Evolutionary conservation across 2,888 invertebrate genomes (phyloP), one percentile per base, ranked within the genome.

Genomic region (Scrobipalpa costella): DNA sequence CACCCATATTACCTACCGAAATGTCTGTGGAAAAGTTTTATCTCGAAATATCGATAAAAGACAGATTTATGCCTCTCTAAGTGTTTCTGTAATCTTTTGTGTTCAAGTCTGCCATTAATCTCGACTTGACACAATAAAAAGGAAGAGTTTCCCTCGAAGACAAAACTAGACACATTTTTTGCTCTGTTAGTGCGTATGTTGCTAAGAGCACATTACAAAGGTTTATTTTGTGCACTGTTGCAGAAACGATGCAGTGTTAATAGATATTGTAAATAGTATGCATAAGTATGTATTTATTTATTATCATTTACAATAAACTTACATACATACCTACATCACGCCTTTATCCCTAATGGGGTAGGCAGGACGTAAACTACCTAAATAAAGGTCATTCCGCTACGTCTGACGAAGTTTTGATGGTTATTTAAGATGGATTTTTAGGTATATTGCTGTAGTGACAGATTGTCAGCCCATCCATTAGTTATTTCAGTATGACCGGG

Each of bases 21-120:
- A 21, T 50, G 13, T 40, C 13, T 13, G 40, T 40, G 40, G 44
- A 15, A 3, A 11, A 11, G 50, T 50, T 50, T 50, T 50, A 50
- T 50, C 50, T 19, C 50, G 21, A 50, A 50, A 50, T 44, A 15
- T 44, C 44, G 44, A 44, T 44, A 44, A 44, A 44, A 44, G 44
- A 7, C n/a, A 15, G 44, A 44, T 44, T 44, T 44, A 44, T 44
- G 15, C 44, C 44, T 44, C 44, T 15, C 11, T 50, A 50, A 50
- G 50, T 50, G 50, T 17, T 50, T 50, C 50, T 21, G 50, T 50
- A 21, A n/a, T 50, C 50, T 21, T 50, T 50, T 50, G 50, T 50
- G 21, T 50, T 50, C 50, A 8, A 3, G 50, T 17, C 50, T 15
- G 9, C 21, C 50, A 50, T 21, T 50, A 19, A 50, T 50, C 50